These are phyloP conservation scores for Seriola quinqueradiata DNA, from an alignment of 2,113 vertebrate species.

Conservation along the genomic window DNA sequence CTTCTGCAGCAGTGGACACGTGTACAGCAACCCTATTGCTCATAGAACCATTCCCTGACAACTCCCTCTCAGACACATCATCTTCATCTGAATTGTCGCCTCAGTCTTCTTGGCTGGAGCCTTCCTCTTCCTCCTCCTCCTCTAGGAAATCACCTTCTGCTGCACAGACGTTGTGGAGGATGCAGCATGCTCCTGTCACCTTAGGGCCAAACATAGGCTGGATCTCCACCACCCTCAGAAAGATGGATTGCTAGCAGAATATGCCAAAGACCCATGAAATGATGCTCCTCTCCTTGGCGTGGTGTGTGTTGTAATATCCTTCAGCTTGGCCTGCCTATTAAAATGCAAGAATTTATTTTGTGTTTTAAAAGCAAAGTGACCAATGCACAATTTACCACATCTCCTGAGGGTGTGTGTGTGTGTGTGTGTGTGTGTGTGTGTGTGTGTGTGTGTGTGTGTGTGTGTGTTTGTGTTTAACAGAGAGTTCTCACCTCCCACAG, in stretches of 20 bases:
- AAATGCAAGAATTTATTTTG: constrained; percentile 4
- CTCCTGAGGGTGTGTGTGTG: constrained; percentile 4
- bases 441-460: not conserved
- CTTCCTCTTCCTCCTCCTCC: not conserved
- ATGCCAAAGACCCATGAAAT: constrained; percentile 28
- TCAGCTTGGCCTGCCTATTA: constrained; percentile 1
- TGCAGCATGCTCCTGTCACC: constrained; percentile 19
- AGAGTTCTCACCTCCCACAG: constrained; percentile 30
- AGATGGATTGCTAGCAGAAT: constrained; percentile 18
- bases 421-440: not conserved
- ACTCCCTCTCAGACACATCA: constrained; percentile 31
- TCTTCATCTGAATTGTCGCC: constrained; percentile 38
- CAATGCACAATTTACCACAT: not conserved
- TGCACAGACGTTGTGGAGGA: constrained; percentile 45
- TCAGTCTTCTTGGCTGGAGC: constrained; percentile 26
- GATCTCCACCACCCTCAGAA: constrained; percentile 6
- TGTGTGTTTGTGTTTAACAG: constrained; percentile 1
- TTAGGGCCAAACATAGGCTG: constrained; percentile 20
- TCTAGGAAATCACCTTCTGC: constrained; percentile 44
- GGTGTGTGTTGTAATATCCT: constrained; percentile 21
- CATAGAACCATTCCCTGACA: constrained; percentile 26
- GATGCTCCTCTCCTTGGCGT: not conserved
- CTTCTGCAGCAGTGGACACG: constrained; percentile 32
- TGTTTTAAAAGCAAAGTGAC: constrained; percentile 17
- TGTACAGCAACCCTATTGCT: constrained; percentile 17